These are phyloP conservation scores for Elgaria multicarinata DNA, from an alignment of 2,113 vertebrate genomes.

Conservation along the genomic window DNA sequence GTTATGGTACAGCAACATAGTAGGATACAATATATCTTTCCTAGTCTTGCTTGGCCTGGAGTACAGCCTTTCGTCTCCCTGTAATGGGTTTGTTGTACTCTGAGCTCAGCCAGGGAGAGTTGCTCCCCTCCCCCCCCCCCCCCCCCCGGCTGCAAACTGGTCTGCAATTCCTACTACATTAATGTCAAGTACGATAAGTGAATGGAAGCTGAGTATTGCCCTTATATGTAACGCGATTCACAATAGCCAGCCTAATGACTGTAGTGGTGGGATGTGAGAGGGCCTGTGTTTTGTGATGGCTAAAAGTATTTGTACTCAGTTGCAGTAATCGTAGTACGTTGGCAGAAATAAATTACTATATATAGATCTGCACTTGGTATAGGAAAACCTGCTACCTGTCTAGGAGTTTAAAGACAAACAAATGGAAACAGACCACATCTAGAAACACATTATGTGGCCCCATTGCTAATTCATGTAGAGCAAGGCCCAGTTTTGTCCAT, in stretches of 20 bases:
- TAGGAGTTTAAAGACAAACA: background rate
- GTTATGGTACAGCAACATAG: background rate
- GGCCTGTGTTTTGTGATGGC: background rate
- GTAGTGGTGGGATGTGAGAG: too few species aligned
- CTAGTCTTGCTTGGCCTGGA: background rate
- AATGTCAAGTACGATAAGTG: background rate
- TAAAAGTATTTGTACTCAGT: background rate
- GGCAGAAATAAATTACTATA: background rate
- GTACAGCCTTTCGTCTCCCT: background rate
- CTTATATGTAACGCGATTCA: background rate
- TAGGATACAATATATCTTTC: background rate
- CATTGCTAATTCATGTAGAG: background rate
- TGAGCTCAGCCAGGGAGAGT: background rate
- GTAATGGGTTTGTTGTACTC: background rate
- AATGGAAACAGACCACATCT: background rate
- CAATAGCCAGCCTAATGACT: too few species aligned
- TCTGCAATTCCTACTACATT: background rate
- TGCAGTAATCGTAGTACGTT: background rate
- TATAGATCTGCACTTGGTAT: background rate
- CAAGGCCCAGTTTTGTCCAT: background rate
- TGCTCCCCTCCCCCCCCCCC: background rate
- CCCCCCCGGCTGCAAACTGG: too few species aligned
- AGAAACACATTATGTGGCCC: background rate
- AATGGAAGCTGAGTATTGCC: background rate
- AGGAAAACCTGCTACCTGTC: background rate